These are phyloP conservation scores for Chloropsis hardwickii DNA, from an alignment of 2,113 vertebrate genomes.

Conservation along the genomic window DNA sequence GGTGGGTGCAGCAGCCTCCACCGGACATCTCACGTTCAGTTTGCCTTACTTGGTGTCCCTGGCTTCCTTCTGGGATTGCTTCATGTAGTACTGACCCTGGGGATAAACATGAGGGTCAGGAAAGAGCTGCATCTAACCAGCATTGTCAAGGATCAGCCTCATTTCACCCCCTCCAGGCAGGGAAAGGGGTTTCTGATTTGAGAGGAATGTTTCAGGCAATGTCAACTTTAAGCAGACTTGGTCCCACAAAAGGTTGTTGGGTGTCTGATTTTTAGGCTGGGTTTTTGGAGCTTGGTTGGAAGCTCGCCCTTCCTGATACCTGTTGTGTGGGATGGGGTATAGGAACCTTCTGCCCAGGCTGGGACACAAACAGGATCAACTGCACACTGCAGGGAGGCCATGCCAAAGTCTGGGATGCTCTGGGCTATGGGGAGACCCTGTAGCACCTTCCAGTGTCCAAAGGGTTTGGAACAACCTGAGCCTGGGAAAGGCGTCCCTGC, in stretches of 20 bases:
- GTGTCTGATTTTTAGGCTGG: background rate
- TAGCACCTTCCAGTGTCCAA: background rate
- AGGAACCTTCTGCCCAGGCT: background rate
- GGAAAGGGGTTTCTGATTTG: background rate
- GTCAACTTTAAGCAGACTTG: background rate
- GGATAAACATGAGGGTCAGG: background rate
- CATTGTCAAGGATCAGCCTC: background rate
- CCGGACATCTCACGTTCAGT: accelerated
- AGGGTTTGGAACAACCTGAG: background rate
- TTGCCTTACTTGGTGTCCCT: background rate
- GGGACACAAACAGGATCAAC: background rate
- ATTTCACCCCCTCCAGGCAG: background rate
- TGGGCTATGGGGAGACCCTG: background rate
- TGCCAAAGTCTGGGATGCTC: background rate
- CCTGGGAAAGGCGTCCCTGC: background rate
- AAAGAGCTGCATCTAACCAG: background rate
- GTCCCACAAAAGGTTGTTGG: background rate
- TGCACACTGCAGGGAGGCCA: background rate
- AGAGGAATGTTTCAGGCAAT: background rate
- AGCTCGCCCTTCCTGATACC: background rate
- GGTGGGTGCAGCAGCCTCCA: background rate
- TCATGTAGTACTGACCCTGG: background rate
- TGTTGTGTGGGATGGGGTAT: background rate
- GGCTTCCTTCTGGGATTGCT: background rate
- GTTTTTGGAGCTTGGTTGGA: background rate